Evolutionary conservation across 1,140 invertebrate genomes (phyloP).

Genomic region (Psilanteris sp.): DNA sequence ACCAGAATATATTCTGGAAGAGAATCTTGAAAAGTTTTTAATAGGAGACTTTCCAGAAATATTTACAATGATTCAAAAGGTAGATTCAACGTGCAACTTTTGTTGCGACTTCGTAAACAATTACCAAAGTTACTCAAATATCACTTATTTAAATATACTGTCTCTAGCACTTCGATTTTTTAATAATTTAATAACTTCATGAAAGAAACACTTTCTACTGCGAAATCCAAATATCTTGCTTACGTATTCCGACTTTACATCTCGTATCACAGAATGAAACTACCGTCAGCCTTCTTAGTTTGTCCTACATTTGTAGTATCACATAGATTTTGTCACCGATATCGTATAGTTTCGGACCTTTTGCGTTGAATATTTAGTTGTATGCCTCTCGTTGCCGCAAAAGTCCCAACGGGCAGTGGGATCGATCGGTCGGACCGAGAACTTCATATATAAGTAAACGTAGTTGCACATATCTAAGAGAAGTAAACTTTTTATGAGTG

Average conservation of each 20-base stretch:
- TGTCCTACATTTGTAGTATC: not conserved
- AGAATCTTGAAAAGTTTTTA: too few species aligned
- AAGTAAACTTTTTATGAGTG: conserved; percentile 75
- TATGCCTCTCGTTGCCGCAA: conserved; percentile 59
- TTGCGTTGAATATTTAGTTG: conserved; percentile 72
- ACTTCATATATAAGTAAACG: conserved; percentile 73
- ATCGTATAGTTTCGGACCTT: conserved; percentile 67
- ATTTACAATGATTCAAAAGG: too few species aligned
- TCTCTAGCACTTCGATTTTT: too few species aligned
- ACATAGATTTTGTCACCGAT: conserved; percentile 38
- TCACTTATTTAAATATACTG: too few species aligned
- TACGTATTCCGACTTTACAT: conserved; percentile 1
- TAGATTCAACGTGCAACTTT: too few species aligned
- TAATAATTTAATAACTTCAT: too few species aligned
- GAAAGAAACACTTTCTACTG: too few species aligned
- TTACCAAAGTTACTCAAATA: too few species aligned
- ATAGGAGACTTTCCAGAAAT: too few species aligned
- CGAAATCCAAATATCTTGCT: not conserved
- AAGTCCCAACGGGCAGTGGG: conserved; percentile 40
- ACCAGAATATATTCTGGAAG: too few species aligned
- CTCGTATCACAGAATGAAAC: not conserved
- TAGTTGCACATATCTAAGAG: conserved; percentile 39
- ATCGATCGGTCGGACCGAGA: conserved; percentile 42
- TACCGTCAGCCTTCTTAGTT: not conserved
- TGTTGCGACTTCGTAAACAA: too few species aligned